phyloP scores from a whole-genome alignment of 2,113 vertebrate species.

The Boleophthalmus pectinirostris region DNA sequence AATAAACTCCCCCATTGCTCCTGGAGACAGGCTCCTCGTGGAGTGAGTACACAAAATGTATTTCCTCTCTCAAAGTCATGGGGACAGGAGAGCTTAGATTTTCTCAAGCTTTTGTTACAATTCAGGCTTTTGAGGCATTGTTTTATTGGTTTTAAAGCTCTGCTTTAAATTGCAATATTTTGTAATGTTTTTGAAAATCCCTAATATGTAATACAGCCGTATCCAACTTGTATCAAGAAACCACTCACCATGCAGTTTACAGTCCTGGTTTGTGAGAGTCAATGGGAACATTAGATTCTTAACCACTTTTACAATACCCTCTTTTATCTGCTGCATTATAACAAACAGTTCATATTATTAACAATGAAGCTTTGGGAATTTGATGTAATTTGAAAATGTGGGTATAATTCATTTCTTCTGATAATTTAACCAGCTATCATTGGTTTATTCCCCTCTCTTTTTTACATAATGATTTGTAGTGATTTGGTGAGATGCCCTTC shows the following conservation, averaged over 20 bases:
- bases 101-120: not conserved
- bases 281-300: too few relatives aligned
- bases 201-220: not conserved
- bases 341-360: too few relatives aligned
- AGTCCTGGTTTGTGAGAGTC: too few relatives aligned
- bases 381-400: too few relatives aligned
- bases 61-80: constrained; percentile 4
- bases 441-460: too few relatives aligned
- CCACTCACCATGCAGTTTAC: too few relatives aligned
- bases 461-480: too few relatives aligned
- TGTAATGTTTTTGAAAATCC: not conserved
- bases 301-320: too few relatives aligned
- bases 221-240: not conserved
- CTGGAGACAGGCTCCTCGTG: not conserved
- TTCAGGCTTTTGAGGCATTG: not conserved
- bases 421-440: too few relatives aligned
- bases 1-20: constrained; percentile 30
- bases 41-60: constrained; percentile 16
- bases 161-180: not conserved
- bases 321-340: too few relatives aligned
- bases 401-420: too few relatives aligned
- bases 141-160: constrained; percentile 7
- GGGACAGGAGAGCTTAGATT: not conserved
- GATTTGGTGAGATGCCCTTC: not conserved
- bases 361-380: too few relatives aligned